Base-by-base conservation (phyloP, 2,888 invertebrate genomes). In the Arrhopalites spinosus region DNA sequence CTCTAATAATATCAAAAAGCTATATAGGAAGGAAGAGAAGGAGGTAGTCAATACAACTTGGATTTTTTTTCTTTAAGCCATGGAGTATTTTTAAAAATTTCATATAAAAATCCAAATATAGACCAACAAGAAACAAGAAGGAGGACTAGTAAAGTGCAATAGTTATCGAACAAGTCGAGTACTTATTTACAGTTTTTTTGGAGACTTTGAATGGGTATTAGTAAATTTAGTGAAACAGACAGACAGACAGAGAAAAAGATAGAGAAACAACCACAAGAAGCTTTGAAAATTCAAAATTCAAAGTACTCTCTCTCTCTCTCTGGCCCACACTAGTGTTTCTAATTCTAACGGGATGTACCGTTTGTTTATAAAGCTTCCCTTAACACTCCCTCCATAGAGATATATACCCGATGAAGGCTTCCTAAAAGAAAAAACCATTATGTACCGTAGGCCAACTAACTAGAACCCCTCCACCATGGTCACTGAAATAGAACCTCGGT, bases 21-120 rank as follows among this genome's bases (percentile, higher is more conserved):
- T 50, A 50, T 50, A 50, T 17, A 50, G 3, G 17, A 45, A 45
- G 8, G 45, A 15, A 45, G 45, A 53, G n/a, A 13, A 53, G n/a
- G n/a, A 3, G 3, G 3, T n/a, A 59, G 23, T 11, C 23, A 59
- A 59, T 17, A 20, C 8, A 59, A 25, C 25, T 20, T 20, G 59
- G 11, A n/a, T 13, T 59, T 59, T 59, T 20, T 11, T 5, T n/a
- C 50, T 45, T 45, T 7, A 50, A 50, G 36, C 36, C 36, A 36
- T 43, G 23, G 47, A 25, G 50, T 20, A 68, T 68, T 45, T 68
- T 68, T 68, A 50, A 53, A 29, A 53, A 56, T 69, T 69, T 69
- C 56, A 56, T 56, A 56, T 69, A 56, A 69, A 66, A 69, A 69
- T 69, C 69, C 69, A 69, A 69, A 69, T 69, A 56, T 69, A 69